Conservation (phyloP, 2,888 invertebrate species). For the Pseudococcus jackbeardsleyi region DNA sequence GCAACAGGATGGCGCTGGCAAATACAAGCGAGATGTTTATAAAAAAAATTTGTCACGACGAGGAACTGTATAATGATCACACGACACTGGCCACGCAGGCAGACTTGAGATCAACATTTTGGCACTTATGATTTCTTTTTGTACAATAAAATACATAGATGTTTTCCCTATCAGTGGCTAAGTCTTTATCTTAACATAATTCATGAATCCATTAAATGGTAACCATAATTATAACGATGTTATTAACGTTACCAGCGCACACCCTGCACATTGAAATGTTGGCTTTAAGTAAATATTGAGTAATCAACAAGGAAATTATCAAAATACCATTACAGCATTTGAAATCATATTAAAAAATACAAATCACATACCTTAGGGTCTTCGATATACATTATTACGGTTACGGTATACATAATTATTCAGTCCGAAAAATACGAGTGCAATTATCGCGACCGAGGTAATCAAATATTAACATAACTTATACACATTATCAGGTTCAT, state of each 20-base stretch:
- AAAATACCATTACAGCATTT: too few species aligned
- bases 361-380: constrained; percentile 21
- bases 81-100: background rate
- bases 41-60: background rate
- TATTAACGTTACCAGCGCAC: background rate
- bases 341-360: constrained; percentile 11
- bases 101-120: constrained; percentile 12
- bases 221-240: background rate
- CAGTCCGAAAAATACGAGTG: background rate
- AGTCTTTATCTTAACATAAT: background rate
- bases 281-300: background rate
- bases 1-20: background rate
- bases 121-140: constrained; percentile 4
- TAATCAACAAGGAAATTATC: background rate
- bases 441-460: background rate
- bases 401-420: background rate
- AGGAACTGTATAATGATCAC: constrained; percentile 35
- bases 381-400: background rate
- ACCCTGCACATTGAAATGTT: background rate
- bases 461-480: background rate
- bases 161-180: background rate
- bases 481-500: background rate
- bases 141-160: constrained; percentile 8
- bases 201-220: constrained; percentile 6
- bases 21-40: background rate